Percentiles rank a stretch among this genome's conserved stretches.
Conservation (phyloP, 2,113 vertebrate species). For the Ia io region DNA sequence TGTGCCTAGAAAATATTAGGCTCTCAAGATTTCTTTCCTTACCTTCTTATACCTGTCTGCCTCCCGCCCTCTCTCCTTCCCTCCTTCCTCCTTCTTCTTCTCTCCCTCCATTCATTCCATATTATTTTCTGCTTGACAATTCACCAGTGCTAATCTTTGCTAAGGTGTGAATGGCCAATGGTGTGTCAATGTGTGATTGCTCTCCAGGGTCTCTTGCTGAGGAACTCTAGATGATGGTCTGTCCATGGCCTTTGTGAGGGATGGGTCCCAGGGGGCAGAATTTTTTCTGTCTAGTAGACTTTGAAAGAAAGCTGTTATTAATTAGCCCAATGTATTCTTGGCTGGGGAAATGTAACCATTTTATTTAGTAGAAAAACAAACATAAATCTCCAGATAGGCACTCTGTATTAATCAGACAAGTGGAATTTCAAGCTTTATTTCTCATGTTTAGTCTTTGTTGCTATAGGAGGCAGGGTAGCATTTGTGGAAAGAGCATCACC, state of each 20-base stretch:
- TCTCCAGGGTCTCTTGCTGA: constrained; percentile 42
- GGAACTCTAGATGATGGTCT: constrained; percentile 63
- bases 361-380: constrained; percentile 76
- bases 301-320: constrained; percentile 76
- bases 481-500: constrained; percentile 26
- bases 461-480: background rate
- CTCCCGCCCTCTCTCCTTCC: background rate
- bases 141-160: background rate
- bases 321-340: constrained; percentile 74
- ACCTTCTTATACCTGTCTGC: background rate
- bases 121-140: background rate
- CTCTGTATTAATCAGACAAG: constrained; percentile 74
- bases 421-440: constrained; percentile 71
- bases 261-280: constrained; percentile 51
- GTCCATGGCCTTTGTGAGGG: constrained; percentile 36
- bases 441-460: constrained; percentile 66
- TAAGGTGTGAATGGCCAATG: background rate
- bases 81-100: no score
- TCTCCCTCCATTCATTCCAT: background rate
- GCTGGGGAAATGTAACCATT: constrained; percentile 73
- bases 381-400: constrained; percentile 74
- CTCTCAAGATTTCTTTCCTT: background rate
- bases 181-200: background rate
- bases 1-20: background rate
- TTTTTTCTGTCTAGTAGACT: constrained; percentile 62